Conservation (phyloP, 2,797 vertebrate species). For the Hozukius guyotensis region DNA sequence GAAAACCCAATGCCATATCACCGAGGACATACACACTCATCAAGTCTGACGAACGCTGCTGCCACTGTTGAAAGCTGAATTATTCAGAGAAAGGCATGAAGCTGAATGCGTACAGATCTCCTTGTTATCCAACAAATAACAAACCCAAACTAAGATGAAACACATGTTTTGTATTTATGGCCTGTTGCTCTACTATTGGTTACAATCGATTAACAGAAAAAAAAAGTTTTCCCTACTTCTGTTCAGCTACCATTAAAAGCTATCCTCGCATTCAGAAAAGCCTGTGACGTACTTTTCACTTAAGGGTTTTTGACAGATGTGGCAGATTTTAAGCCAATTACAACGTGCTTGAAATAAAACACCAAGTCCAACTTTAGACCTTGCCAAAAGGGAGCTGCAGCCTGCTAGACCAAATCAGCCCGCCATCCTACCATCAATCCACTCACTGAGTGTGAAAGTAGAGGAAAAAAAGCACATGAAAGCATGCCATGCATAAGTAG, state of each 20-base stretch:
- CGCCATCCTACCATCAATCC: conserved; percentile 3
- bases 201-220: background rate
- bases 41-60: conserved; percentile 4
- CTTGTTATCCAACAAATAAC: background rate
- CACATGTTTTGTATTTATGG: background rate
- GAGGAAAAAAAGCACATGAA: conserved; percentile 28
- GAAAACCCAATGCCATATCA: conserved; percentile 22
- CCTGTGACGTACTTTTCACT: background rate
- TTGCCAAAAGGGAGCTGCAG: conserved; percentile 11
- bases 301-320: conserved; percentile 25
- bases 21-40: conserved; percentile 15
- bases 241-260: conserved; percentile 8
- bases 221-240: background rate
- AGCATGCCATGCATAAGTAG: conserved; percentile 13
- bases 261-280: background rate
- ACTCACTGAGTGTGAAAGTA: conserved; percentile 42
- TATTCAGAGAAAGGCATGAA: background rate
- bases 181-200: background rate
- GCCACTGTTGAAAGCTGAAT: background rate
- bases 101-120: background rate
- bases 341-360: conserved; percentile 50
- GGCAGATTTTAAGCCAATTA: conserved; percentile 31
- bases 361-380: conserved; percentile 28
- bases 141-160: background rate
- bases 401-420: conserved; percentile 23